Percentiles rank a stretch among this genome's conserved stretches.
Evolutionary conservation across 1,140 invertebrate species (phyloP).

Genomic region (Ceratina japonica): DNA sequence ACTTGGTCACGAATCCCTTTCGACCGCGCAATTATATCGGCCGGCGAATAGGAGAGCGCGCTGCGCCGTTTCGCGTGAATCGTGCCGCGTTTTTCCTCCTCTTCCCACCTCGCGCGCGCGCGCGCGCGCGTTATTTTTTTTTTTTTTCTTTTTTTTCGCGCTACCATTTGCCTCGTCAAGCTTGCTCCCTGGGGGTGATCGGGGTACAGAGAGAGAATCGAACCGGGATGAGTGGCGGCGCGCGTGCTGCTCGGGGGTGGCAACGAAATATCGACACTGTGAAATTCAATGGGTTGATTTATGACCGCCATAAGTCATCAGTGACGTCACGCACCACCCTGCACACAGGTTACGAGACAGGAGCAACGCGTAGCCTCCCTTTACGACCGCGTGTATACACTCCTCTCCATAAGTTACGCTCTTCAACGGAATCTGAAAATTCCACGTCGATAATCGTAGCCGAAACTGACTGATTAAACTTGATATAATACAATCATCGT

Average conservation of each 20-base stretch:
- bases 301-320: constrained; percentile 67
- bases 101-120: too few relatives aligned
- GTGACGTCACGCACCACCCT: constrained; percentile 60
- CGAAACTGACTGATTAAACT: too few relatives aligned
- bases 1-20: too few relatives aligned
- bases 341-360: constrained; percentile 45
- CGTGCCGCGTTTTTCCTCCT: too few relatives aligned
- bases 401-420: too few relatives aligned
- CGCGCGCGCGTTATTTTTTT: too few relatives aligned
- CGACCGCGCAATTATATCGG: too few relatives aligned
- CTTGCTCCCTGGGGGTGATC: constrained; percentile 34
- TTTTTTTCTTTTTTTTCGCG: constrained; percentile 5
- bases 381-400: constrained; percentile 27
- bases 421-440: too few relatives aligned
- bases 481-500: too few relatives aligned
- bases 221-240: background rate
- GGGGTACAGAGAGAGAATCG: constrained; percentile 8
- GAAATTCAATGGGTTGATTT: constrained; percentile 72
- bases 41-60: too few relatives aligned
- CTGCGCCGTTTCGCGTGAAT: too few relatives aligned
- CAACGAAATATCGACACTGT: constrained; percentile 68
- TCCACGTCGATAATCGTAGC: too few relatives aligned
- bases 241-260: background rate
- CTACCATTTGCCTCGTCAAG: constrained; percentile 9
- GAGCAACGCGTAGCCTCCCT: constrained; percentile 38